Evolutionary conservation across 1,140 invertebrate species (phyloP), one percentile per base, ranked within the genome.

Genomic region (Chrysomallon squamiferum): DNA sequence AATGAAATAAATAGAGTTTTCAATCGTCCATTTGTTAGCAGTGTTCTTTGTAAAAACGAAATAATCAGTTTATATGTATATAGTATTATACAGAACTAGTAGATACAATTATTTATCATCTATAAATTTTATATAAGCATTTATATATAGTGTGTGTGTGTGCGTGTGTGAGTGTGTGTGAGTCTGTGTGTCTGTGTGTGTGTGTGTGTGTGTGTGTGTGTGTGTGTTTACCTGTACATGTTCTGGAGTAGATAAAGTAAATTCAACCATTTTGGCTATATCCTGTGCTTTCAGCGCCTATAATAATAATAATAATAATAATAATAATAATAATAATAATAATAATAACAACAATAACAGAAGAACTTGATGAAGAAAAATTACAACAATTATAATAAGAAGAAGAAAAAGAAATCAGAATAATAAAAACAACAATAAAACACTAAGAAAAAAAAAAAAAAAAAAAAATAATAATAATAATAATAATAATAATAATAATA

Each of bases 151-250:
- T 13, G 11, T 52, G 49, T 11, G 13, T 13, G 18, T 25, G 25
- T 54, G 5, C 18, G 13, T 2, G 25, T 20, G 2, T 25, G 13
- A 25, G 25, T 13, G 18, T 2, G 52, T 4, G 18, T 29, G 29
- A 25, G 18, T 27, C 13, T 1, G 1, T 20, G 50, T 30, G n/a
- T 38, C 18, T 25, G 11, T 33, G n/a, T 33, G 27, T 3, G 7
- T 6, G 30, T n/a, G 22, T 57, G 6, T n/a, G 1, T 57, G 13
- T 29, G 11, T 11, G 5, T 2, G 2, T 18, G 32, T 32, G 15
- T 32, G 27, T 20, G 13, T 15, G 18, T 30, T 45, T 67, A 72
- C 69, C 62, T 72, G 66, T 30, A 72, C 70, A 57, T 66, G 60
- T 9, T 52, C 50, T n/a, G 70, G 70, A 13, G 63, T 29, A 45